Evolutionary conservation across 2,113 vertebrate genomes (phyloP), one percentile per base, ranked within the genome.

Genomic region (Amphiprion ocellaris): DNA sequence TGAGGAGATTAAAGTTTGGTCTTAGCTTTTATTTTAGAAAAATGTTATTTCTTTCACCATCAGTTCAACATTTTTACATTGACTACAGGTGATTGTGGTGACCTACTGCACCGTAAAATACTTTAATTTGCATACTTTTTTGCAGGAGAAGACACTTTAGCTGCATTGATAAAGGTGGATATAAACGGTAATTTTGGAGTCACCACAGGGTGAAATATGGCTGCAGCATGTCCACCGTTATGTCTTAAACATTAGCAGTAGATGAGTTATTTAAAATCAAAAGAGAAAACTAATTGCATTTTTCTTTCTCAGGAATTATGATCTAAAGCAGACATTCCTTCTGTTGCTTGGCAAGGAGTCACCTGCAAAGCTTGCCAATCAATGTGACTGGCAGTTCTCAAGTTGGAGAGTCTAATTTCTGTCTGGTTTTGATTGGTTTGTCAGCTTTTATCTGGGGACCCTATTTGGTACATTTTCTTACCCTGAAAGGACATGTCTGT

Each of bases 401-500:
- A 92, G 87, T 85, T 77, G 53, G 59, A 83, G 69, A 83, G 77
- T 84, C 89, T 90, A 85, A 91, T 92, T 89, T 93, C 86, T 87
- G 86, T 86, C 76, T 70, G 67, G 76, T 84, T 88, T 90, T 90
- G 89, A 91, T 92, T 91, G 84, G 81, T 87, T 90, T 90, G 87
- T 89, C 82, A 87, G 84, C 81, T 89, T 90, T 92, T 86, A 93
- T 91, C 91, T 85, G 80, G 84, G 87, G 88, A 90, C 84, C 84
- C 76, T 82, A 84, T 89, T 90, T 93, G 82, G 77, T 67, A 47
- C 71, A 72, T 85, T 87, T 90, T 84, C n/a, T 68, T 81, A 72
- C 76, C 72, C 74, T 87, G 82, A 93, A 92, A 94, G 85, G 87
- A 89, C 76, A 56, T 81, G 92, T 88, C 93, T 83, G 75, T 94